Percentiles rank a stretch among this genome's conserved stretches.
phyloP scores from a whole-genome alignment of 2,797 vertebrate genomes.

The Onychomys leucogaster region DNA sequence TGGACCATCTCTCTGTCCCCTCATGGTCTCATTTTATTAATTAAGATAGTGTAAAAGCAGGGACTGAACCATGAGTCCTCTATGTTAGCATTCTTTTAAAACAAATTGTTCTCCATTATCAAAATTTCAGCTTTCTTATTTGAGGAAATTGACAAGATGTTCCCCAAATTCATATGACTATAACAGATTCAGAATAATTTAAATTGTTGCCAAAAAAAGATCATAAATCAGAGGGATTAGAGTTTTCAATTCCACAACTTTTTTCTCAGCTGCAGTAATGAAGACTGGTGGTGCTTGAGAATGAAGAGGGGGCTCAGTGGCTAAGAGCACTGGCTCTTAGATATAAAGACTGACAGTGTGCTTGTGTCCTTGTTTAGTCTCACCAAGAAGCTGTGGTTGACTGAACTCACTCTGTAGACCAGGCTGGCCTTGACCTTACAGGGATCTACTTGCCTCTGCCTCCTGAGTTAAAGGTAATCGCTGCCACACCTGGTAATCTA shows the following conservation, averaged over 20 bases:
- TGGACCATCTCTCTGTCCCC: too few species aligned
- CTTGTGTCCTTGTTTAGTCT: neutral
- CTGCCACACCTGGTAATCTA: too few species aligned
- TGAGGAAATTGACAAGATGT: neutral
- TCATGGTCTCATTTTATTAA: neutral
- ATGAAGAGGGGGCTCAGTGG: neutral
- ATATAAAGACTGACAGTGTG: neutral
- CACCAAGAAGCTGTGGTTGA: neutral
- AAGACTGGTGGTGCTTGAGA: neutral
- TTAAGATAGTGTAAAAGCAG: neutral
- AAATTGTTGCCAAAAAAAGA: neutral
- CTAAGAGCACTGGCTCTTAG: neutral
- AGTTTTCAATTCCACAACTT: neutral
- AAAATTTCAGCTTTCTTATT: conserved; percentile 6
- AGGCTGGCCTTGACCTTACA: neutral
- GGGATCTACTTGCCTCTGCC: neutral
- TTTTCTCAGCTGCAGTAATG: neutral
- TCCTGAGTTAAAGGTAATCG: neutral
- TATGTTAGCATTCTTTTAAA: neutral
- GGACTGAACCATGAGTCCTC: neutral
- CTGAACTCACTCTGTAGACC: neutral
- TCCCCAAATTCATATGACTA: neutral
- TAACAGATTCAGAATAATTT: neutral
- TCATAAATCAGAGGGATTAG: neutral
- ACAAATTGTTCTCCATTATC: neutral